phyloP scores from a whole-genome alignment of 2,113 vertebrate genomes.

The Leptodactylus fuscus region DNA sequence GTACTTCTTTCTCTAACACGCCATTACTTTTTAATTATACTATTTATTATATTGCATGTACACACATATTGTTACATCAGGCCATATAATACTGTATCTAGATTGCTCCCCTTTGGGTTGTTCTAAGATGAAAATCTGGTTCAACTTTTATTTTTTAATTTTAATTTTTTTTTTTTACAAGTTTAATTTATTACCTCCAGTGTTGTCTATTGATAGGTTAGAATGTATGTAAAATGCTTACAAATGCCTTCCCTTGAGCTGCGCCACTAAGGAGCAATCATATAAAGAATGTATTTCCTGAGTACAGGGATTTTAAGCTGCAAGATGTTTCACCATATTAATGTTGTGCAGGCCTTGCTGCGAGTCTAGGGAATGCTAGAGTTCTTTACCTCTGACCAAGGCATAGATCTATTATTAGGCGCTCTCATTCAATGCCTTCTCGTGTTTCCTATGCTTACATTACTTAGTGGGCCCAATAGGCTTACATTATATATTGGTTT shows the following conservation, averaged over 20 bases:
- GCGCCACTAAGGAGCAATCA: conserved; percentile 18
- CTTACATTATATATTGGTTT: conserved; percentile 15
- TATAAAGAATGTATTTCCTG: conserved; percentile 47
- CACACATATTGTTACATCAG: not conserved
- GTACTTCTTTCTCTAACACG: conserved; percentile 1
- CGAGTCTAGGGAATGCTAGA: conserved; percentile 16
- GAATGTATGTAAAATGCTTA: conserved; percentile 24
- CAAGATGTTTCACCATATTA: conserved; percentile 31
- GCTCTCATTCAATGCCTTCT: not conserved
- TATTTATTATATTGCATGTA: conserved; percentile 14
- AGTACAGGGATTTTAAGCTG: conserved; percentile 38
- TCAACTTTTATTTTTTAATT: not conserved
- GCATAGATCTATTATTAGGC: not conserved
- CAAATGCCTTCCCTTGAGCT: conserved; percentile 11
- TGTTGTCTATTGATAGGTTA: not conserved
- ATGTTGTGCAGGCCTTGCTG: conserved; percentile 35
- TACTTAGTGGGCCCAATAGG: conserved; percentile 22
- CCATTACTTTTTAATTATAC: conserved; percentile 25
- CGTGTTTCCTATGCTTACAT: conserved; percentile 21
- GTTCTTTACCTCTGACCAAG: conserved; percentile 31
- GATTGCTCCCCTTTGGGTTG: conserved; percentile 2
- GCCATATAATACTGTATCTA: not conserved
- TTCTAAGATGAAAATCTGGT: not conserved
- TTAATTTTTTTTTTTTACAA: conserved; percentile 2
- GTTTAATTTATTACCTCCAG: conserved; percentile 36